Conservation (phyloP, 64 coral and sea anemone genomes). For the Montipora sp. region DNA sequence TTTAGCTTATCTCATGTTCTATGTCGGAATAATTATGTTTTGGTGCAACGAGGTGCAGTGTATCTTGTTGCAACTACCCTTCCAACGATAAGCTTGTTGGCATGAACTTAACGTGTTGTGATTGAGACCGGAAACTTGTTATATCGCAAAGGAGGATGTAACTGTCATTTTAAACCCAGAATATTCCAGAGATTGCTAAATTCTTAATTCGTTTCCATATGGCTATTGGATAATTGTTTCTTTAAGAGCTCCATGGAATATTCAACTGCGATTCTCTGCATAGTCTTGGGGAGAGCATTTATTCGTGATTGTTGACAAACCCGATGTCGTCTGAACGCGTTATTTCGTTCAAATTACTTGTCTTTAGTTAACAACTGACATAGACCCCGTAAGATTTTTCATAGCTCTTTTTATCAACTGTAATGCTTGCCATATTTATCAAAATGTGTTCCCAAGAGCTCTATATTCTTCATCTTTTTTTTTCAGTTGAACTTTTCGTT, state of each 20-base stretch:
- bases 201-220: background rate
- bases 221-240: background rate
- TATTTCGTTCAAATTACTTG: constrained; percentile 34
- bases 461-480: background rate
- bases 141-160: background rate
- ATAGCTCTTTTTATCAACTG: background rate
- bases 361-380: constrained; percentile 17
- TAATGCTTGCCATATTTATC: background rate
- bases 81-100: no score
- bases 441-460: background rate
- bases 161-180: background rate
- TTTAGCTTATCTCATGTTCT: background rate
- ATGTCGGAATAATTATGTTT: no score
- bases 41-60: no score
- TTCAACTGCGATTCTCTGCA: no score
- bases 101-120: no score
- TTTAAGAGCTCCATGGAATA: background rate
- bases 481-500: background rate
- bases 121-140: constrained; percentile 36
- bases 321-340: background rate
- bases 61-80: no score
- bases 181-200: background rate
- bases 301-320: constrained; percentile 44
- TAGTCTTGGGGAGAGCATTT: no score
- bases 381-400: background rate